A percentile compares a stretch with the other conserved stretches of the same genome.
Conservation (phyloP, 2,113 vertebrate species). For the Petroica traversi region DNA sequence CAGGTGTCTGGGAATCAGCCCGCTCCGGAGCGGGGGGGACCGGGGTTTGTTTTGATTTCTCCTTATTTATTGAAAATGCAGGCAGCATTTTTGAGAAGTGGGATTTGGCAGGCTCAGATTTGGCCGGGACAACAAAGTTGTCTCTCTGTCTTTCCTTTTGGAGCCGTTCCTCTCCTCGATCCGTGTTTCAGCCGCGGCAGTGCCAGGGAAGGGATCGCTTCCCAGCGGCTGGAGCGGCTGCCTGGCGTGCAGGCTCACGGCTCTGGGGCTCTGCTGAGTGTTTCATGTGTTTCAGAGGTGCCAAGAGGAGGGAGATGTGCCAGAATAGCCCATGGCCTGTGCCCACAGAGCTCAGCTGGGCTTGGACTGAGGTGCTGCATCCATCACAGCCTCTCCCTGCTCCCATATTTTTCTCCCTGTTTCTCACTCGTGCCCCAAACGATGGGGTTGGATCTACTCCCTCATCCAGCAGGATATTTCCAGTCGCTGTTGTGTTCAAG, state of each 20-base stretch:
- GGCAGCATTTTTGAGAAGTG: constrained; percentile 7
- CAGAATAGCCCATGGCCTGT: background rate
- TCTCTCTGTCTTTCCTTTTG: constrained; percentile 52
- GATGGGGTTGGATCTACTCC: background rate
- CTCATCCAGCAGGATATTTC: background rate
- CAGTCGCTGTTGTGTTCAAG: background rate
- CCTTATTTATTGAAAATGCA: constrained; percentile 46
- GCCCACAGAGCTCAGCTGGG: background rate
- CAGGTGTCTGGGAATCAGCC: constrained; percentile 35
- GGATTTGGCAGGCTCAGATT: constrained; percentile 24
- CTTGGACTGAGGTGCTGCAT: background rate
- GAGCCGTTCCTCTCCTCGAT: background rate
- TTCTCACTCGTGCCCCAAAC: fast-evolving
- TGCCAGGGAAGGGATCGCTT: constrained; percentile 43
- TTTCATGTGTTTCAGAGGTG: background rate
- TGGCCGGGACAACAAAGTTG: constrained; percentile 57
- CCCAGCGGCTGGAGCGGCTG: background rate
- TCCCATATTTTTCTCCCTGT: background rate
- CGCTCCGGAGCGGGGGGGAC: background rate
- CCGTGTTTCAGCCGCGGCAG: background rate
- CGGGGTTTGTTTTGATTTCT: background rate
- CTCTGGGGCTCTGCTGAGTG: background rate
- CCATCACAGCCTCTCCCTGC: background rate
- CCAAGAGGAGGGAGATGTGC: background rate
- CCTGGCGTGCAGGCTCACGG: background rate